A percentile compares a stretch with the other conserved stretches of the same genome.
Evolutionary conservation across 2,113 vertebrate genomes (phyloP).

Genomic region (Rostratula benghalensis): DNA sequence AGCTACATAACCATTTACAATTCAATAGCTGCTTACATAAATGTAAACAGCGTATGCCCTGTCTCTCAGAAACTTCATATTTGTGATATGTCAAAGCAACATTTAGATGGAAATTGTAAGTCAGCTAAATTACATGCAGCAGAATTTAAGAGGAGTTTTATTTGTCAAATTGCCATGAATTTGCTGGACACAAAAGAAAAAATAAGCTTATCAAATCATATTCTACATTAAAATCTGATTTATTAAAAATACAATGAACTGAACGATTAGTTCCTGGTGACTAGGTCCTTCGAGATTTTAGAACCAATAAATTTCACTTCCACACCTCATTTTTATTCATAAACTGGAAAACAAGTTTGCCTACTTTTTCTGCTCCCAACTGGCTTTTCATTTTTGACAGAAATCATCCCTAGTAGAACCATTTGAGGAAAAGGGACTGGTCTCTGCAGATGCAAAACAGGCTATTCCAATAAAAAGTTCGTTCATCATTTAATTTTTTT

Average conservation of each 20-base stretch:
- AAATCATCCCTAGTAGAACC: background rate
- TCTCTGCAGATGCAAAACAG: background rate
- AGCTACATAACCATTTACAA: background rate
- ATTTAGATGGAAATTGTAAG: conserved; percentile 3
- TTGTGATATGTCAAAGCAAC: background rate
- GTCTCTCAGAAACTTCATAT: background rate
- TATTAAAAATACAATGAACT: background rate
- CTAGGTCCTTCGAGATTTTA: background rate
- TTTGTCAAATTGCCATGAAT: background rate
- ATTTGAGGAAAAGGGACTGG: background rate
- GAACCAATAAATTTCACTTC: background rate
- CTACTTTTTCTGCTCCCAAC: background rate
- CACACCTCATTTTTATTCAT: background rate
- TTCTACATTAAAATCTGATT: background rate
- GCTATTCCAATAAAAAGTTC: background rate
- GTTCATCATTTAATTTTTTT: background rate
- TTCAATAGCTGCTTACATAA: background rate
- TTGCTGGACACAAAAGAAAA: background rate
- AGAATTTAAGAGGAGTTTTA: background rate
- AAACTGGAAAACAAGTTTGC: background rate
- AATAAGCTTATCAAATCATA: background rate
- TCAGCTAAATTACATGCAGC: background rate
- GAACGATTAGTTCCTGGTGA: background rate
- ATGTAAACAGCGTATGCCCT: background rate
- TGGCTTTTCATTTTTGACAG: background rate